Evolutionary conservation across 2,888 invertebrate genomes (phyloP), one percentile per base, ranked within the genome.

Genomic region (Synanthedon andrenaeformis): DNA sequence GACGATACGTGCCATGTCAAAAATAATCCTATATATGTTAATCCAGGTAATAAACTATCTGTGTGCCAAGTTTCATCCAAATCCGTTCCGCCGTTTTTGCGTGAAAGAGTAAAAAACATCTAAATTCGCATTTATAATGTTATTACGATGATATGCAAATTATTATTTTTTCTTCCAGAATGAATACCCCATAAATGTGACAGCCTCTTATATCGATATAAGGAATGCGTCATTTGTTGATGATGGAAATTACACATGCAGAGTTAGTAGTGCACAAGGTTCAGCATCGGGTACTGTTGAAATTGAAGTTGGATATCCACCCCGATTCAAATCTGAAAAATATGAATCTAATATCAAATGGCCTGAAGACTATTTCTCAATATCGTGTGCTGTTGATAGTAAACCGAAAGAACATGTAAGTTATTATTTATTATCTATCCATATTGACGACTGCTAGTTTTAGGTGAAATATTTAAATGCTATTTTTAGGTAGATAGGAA

Each of bases 241-340:
- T 14, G 45, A 45, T 13, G 55, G 55, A 17, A 41, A 53, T 13
- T 55, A 53, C 28, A 53, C 53, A 11, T 55, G 55, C 41, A 54
- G n/a, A 41, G 51, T 54, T 41, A 49, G 48, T 19, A 54, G 49
- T 49, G 1, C 13, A 3, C 48, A 49, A n/a, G 54, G 51, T 8
- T 51, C 41, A n/a, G 41, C 13, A 13, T 45, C 45, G 14, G 14
- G 45, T 12, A 45, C 45, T n/a, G 3, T 45, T 13, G 13, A 45
- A 11, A 14, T 45, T n/a, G 45, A 45, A 5, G 45, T 45, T 45
- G 45, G 45, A 8, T 45, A 45, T 45, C 13, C 45, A 14, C 45
- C 45, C 5, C n/a, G 45, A 45, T 45, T 45, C 11, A 45, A 45
- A 45, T 45, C 45, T n/a, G 45, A 45, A 45, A 12, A 4, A 45